Conservation (phyloP, 2,113 vertebrate genomes). For the Proteles cristata region DNA sequence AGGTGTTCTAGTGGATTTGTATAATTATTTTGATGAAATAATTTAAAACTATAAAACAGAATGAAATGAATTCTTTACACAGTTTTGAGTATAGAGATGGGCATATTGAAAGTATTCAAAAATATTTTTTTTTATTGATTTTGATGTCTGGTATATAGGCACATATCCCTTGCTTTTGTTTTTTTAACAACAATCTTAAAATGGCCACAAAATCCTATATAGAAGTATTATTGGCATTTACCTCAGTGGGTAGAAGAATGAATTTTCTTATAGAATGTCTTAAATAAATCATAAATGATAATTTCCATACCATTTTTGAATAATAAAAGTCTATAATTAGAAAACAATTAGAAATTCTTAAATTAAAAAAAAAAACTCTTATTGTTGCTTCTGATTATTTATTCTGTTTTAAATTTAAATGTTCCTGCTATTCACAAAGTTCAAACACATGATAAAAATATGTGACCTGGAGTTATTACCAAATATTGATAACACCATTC, state of each 20-base stretch:
- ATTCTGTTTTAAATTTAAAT: background rate
- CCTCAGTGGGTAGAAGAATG: background rate
- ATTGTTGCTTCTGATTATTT: background rate
- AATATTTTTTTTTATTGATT: background rate
- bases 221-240: background rate
- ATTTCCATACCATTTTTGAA: background rate
- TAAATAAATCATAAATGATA: background rate
- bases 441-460: background rate
- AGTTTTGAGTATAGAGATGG: background rate
- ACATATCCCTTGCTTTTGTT: background rate
- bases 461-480: background rate
- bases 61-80: background rate
- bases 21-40: slow-evolving; percentile 6
- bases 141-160: background rate
- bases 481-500: background rate
- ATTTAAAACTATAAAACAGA: background rate
- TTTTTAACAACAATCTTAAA: background rate
- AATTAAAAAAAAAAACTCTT: background rate
- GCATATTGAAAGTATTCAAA: background rate
- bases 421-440: background rate
- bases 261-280: background rate
- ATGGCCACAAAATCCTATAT: background rate
- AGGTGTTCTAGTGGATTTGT: background rate
- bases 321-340: background rate
- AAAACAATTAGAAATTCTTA: background rate